Evolutionary conservation across 2,888 invertebrate genomes (phyloP).

Genomic region (Acrocera orbiculus): DNA sequence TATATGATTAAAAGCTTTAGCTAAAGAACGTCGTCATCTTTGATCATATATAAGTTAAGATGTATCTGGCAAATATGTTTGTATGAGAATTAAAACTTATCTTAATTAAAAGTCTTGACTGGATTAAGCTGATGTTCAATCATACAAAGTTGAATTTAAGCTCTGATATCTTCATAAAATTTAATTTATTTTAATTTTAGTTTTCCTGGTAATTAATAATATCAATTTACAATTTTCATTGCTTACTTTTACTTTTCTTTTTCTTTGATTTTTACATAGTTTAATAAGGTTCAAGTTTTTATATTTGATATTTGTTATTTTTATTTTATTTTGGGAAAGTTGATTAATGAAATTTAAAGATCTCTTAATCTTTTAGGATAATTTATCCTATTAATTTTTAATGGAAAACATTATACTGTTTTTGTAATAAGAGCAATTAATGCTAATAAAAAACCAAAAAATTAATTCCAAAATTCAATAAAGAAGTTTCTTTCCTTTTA

Average conservation of each 20-base stretch:
- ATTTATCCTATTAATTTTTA: slow-evolving; percentile 95
- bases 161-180: too few species aligned
- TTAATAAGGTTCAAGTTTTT: too few species aligned
- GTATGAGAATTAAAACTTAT: slow-evolving; percentile 92
- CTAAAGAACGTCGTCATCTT: slow-evolving; percentile 89
- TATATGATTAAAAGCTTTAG: slow-evolving; percentile 73
- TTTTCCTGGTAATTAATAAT: too few species aligned
- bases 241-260: too few species aligned
- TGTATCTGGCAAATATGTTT: slow-evolving; percentile 85
- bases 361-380: slow-evolving; percentile 89
- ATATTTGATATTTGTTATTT: too few species aligned
- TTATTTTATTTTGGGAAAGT: too few species aligned
- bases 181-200: too few species aligned
- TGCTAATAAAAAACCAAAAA: slow-evolving; percentile 60
- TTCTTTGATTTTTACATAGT: too few species aligned
- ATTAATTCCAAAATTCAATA: slow-evolving; percentile 20
- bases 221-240: too few species aligned
- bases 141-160: too few species aligned
- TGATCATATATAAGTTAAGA: slow-evolving; percentile 96
- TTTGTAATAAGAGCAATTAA: slow-evolving; percentile 97
- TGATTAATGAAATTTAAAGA: too few species aligned
- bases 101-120: slow-evolving; percentile 82
- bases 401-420: slow-evolving; percentile 93
- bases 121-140: slow-evolving; percentile 82
- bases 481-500: not conserved